Percentiles rank a stretch among this genome's conserved stretches.
These are phyloP conservation scores for Panorpa germanica DNA, from an alignment of 2,888 invertebrate species.

Conservation along the genomic window DNA sequence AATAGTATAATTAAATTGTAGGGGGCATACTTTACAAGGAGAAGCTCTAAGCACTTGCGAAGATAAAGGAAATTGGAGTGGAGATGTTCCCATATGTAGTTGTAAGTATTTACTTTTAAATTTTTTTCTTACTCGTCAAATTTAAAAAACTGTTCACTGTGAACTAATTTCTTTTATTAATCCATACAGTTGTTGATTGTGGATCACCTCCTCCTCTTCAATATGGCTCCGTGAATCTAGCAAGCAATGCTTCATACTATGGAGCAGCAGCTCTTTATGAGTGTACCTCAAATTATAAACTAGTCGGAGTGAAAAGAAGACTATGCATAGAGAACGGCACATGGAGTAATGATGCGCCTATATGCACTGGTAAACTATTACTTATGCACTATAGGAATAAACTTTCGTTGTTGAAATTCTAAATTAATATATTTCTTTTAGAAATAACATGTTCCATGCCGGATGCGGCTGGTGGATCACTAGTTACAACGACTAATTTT, in stretches of 20 bases:
- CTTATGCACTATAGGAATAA: not conserved
- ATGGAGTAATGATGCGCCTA: conserved; percentile 71
- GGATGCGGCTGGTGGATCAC: conserved; percentile 36
- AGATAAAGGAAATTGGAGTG: conserved; percentile 73
- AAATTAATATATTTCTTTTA: conserved; percentile 17
- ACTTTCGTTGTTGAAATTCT: conserved; percentile 8
- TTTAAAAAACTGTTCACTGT: conserved; percentile 1
- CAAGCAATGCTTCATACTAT: conserved; percentile 77
- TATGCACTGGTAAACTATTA: conserved; percentile 62
- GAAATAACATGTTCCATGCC: conserved; percentile 68
- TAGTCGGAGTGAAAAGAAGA: conserved; percentile 67
- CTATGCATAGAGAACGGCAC: conserved; percentile 77
- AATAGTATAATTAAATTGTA: no score
- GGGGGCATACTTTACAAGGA: conserved; percentile 73
- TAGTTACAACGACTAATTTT: no score
- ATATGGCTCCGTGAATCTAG: conserved; percentile 58
- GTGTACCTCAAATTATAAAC: conserved; percentile 59
- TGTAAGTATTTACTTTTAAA: conserved; percentile 37
- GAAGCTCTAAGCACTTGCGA: conserved; percentile 73
- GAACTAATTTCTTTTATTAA: conserved; percentile 2
- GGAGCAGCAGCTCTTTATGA: conserved; percentile 72
- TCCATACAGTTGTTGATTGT: conserved; percentile 61
- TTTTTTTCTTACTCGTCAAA: not conserved
- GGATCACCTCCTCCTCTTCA: conserved; percentile 51
- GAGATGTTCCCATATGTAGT: conserved; percentile 61